Evolutionary conservation across 2,888 invertebrate species (phyloP).

Genomic region (Arrhopalites spinosus): DNA sequence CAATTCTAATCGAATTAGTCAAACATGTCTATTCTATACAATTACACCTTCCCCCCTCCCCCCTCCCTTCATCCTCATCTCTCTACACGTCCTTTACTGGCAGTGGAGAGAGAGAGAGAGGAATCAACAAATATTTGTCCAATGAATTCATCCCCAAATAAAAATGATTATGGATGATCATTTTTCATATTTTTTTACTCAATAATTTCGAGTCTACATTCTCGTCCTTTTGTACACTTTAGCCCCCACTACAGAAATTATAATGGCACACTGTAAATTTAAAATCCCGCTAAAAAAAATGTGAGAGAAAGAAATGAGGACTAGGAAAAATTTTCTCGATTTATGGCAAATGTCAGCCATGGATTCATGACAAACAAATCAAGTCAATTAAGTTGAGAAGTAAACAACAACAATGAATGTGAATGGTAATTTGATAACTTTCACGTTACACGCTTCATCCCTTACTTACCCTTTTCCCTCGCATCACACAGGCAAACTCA

Average conservation of each 20-base stretch:
- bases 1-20: slow-evolving; percentile 41
- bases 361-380: slow-evolving; percentile 33
- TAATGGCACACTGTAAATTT: not conserved
- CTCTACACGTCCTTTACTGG: not conserved
- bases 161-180: not conserved
- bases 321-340: not conserved
- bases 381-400: slow-evolving; percentile 27
- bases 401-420: too few species aligned
- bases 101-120: not conserved
- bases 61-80: not conserved
- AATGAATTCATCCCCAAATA: slow-evolving; percentile 17
- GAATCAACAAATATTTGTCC: slow-evolving; percentile 20
- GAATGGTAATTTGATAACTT: slow-evolving; percentile 19
- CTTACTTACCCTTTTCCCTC: not conserved
- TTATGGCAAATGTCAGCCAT: slow-evolving; percentile 23
- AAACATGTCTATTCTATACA: slow-evolving; percentile 9
- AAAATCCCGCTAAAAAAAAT: too few species aligned
- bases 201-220: not conserved
- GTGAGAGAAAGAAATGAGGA: not conserved
- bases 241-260: not conserved
- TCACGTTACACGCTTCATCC: slow-evolving; percentile 14
- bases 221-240: not conserved
- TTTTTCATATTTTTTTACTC: not conserved
- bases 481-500: not conserved
- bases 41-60: slow-evolving; percentile 2